These are phyloP conservation scores for Coracopsis vasa DNA, from an alignment of 2,113 vertebrate species.

Conservation along the genomic window DNA sequence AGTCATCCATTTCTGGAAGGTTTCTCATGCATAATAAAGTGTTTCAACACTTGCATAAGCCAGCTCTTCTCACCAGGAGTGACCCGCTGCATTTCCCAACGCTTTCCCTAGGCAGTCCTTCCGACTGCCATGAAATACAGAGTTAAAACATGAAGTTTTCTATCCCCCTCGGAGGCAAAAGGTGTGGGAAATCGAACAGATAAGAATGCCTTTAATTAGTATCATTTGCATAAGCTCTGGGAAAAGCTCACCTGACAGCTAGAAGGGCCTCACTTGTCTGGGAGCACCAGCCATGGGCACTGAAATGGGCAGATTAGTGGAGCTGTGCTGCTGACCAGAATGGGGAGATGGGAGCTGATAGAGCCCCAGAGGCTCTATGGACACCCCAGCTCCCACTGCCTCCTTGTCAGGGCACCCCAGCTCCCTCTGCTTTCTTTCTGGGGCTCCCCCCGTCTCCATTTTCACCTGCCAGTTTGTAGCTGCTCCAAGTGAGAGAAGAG, in stretches of 20 bases:
- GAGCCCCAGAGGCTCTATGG: not conserved
- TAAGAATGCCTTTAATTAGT: slow-evolving; percentile 66
- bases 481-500: not conserved
- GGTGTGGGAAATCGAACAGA: slow-evolving; percentile 66
- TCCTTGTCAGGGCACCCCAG: not conserved
- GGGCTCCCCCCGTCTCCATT: not conserved
- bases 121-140: not conserved
- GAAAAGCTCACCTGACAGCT: slow-evolving; percentile 59
- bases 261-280: slow-evolving; percentile 33
- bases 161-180: slow-evolving; percentile 54
- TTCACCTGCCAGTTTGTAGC: not conserved
- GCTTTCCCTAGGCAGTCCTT: slow-evolving; percentile 57
- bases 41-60: slow-evolving; percentile 45
- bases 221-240: slow-evolving; percentile 63
- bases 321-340: not conserved
- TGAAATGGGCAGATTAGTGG: not conserved
- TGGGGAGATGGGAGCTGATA: not conserved
- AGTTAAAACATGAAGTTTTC: slow-evolving; percentile 52
- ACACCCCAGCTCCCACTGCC: not conserved
- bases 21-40: slow-evolving; percentile 63
- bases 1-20: slow-evolving; percentile 64
- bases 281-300: not conserved
- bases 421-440: not conserved
- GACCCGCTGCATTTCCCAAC: slow-evolving; percentile 47
- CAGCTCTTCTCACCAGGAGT: slow-evolving; percentile 38